Base-by-base conservation (phyloP, 2,888 invertebrate genomes). In the Sialis lutaria region DNA sequence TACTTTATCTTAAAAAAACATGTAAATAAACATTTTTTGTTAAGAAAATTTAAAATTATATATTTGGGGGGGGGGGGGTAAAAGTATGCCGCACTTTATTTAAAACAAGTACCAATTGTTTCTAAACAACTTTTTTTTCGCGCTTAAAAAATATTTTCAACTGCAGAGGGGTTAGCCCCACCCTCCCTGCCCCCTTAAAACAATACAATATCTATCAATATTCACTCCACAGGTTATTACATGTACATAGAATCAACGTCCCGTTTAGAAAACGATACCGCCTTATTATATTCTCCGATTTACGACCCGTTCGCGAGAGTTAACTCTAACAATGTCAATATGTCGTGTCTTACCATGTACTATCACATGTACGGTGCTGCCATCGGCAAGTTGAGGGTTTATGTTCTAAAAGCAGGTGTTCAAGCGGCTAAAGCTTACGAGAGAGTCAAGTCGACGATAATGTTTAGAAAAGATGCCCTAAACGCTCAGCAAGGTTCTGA, bases 191-290 rank as follows among this genome's bases (percentile, higher is more conserved):
- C 22, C 22, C 22, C 4, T 22, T 22, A 22, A 4, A 22, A 22
- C 22, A 22, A 22, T 2, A 22, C 4, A 22, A 22, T 22, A 22
- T 22, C 4, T 22, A 22, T 4, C 22, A 22, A 22, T 22, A 22
- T 33, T 33, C 31, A 6, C 10, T 13, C 7, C 6, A 1, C 10
- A 75, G 88, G 88, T 0, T 75, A 82, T 57, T 92, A 86, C 61
- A 78, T 92, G 75, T 83, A 84, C 55, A 77, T 89, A 51, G 90
- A 91, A 58, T 79, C 85, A 10, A 76, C 83, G 0, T 69, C 74
- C 0, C 65, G 74, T 9, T 54, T 66, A 9, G 66, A 65, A 40
- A 79, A 82, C 54, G 79, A 82, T 50, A 75, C 75, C 0, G 82
- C 89, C 0, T 73, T 82, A 0, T 68, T 88, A 0, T 63, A 82